Percentiles rank a stretch among this genome's conserved stretches.
These are phyloP conservation scores for Fulmarus glacialis DNA, from an alignment of 2,113 vertebrate genomes.

Conservation along the genomic window DNA sequence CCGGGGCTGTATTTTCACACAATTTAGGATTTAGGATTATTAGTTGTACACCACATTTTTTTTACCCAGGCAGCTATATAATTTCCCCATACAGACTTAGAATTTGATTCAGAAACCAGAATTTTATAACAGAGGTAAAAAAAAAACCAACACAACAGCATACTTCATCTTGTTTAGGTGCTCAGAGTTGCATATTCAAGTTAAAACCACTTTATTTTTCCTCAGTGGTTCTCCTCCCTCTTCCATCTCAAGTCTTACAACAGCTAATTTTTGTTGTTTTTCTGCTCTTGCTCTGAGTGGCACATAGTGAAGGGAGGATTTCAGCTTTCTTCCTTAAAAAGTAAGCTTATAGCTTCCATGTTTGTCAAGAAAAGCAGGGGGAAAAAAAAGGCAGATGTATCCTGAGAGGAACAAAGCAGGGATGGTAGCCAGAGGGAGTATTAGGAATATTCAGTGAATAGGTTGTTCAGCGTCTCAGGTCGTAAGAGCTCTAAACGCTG, in stretches of 20 bases:
- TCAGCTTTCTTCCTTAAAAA: background rate
- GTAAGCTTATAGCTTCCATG: background rate
- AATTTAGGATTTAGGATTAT: background rate
- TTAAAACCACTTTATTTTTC: background rate
- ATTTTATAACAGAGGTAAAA: background rate
- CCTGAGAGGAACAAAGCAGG: background rate
- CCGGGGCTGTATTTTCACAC: background rate
- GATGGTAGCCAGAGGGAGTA: background rate
- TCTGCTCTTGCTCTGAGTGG: accelerated
- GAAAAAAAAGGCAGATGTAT: too few relatives aligned
- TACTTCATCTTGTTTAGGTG: background rate
- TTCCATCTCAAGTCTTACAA: background rate
- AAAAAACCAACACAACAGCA: background rate
- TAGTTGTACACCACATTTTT: background rate
- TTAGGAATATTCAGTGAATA: background rate
- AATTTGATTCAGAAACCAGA: background rate
- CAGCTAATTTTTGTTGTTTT: background rate
- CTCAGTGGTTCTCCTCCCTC: background rate
- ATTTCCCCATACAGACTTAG: background rate
- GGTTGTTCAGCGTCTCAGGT: background rate
- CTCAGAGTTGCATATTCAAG: background rate
- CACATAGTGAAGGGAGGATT: background rate
- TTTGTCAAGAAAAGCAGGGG: background rate
- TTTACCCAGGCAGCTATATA: accelerated
- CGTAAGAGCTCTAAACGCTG: background rate